phyloP scores from a whole-genome alignment of 2,888 invertebrate species.

The Troilus luridus region DNA sequence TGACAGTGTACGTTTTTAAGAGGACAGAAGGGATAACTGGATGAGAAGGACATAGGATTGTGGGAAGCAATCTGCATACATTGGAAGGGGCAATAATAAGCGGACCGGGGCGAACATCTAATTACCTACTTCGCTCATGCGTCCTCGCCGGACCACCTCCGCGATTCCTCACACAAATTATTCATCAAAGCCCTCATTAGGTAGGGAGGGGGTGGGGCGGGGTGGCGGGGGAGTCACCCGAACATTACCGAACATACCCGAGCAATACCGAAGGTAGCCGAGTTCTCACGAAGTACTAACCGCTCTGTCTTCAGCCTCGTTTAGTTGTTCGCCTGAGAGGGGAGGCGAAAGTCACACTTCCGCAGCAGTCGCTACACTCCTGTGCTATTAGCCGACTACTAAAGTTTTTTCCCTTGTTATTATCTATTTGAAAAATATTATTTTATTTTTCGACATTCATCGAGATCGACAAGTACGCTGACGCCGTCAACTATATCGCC shows the following conservation, averaged over 20 bases:
- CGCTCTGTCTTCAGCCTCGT: slow-evolving; percentile 56
- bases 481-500: neutral
- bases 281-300: slow-evolving; percentile 52
- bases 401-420: neutral
- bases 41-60: slow-evolving; percentile 36
- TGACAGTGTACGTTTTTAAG: neutral
- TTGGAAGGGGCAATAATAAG: slow-evolving; percentile 46
- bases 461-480: neutral
- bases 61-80: slow-evolving; percentile 52
- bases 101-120: slow-evolving; percentile 32
- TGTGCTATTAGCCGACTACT: slow-evolving; percentile 11
- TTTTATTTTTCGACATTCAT: neutral
- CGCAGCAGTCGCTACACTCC: neutral
- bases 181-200: slow-evolving; percentile 56
- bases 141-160: slow-evolving; percentile 28
- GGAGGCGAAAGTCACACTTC: slow-evolving; percentile 30
- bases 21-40: neutral
- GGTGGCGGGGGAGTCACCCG: neutral
- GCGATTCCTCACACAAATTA: slow-evolving; percentile 43
- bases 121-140: slow-evolving; percentile 57
- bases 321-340: slow-evolving; percentile 57
- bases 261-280: neutral
- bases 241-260: neutral
- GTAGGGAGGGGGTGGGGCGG: slow-evolving; percentile 20
- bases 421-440: neutral